Percentiles rank a stretch among this genome's conserved stretches.
Conservation (phyloP, 2,113 vertebrate genomes). For the Anser cygnoides region DNA sequence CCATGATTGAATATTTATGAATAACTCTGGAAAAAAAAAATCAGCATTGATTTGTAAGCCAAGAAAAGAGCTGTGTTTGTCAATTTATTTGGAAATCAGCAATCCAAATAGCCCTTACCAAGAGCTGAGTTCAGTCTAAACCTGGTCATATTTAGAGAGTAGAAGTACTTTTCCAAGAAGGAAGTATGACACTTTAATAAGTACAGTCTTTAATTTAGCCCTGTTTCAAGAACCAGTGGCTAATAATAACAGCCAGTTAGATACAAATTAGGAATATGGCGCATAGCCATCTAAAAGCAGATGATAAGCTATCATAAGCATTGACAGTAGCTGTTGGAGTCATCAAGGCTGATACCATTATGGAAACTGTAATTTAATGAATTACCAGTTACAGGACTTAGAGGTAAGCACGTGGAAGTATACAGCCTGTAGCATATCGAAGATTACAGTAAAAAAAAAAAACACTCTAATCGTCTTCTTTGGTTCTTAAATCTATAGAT, state of each 20-base stretch:
- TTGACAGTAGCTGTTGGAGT: neutral
- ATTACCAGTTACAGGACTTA: neutral
- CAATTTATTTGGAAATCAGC: neutral
- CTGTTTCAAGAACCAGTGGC: neutral
- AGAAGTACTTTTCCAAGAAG: neutral
- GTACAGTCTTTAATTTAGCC: neutral
- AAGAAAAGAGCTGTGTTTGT: neutral
- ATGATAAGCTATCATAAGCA: neutral
- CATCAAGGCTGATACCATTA: neutral
- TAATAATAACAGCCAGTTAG: neutral
- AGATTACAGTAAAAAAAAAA: neutral
- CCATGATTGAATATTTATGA: conserved; percentile 12
- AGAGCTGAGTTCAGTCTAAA: neutral
- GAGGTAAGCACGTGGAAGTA: neutral
- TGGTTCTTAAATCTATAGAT: neutral
- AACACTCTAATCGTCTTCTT: neutral
- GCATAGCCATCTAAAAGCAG: neutral
- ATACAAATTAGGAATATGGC: neutral
- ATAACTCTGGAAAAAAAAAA: neutral
- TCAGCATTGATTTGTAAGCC: neutral
- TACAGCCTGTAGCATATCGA: rapidly evolving
- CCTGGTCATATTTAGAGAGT: neutral
- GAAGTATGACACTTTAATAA: neutral
- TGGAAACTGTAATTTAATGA: neutral
- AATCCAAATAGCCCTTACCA: neutral